A percentile compares a stretch with the other conserved stretches of the same genome.
phyloP scores from a whole-genome alignment of 2,888 invertebrate species.

The Standfussiana lucernea region DNA sequence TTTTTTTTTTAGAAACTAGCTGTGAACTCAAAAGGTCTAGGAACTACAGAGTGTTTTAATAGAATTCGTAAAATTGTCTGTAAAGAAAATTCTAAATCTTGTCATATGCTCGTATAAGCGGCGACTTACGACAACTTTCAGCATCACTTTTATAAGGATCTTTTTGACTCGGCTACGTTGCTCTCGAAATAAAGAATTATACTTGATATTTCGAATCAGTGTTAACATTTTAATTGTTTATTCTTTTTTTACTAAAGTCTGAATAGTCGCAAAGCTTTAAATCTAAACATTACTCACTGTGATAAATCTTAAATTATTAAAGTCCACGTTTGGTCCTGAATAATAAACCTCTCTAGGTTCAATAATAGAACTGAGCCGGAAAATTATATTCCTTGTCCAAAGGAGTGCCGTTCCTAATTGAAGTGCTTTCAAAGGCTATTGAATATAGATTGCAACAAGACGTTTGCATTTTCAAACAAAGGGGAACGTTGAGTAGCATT shows the following conservation, averaged over 20 bases:
- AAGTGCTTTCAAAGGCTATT: conserved; percentile 63
- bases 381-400: conserved; percentile 54
- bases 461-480: conserved; percentile 69
- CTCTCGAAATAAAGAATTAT: background rate
- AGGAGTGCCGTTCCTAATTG: conserved; percentile 62
- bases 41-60: background rate
- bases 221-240: background rate
- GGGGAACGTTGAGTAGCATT: conserved; percentile 63
- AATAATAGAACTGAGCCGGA: conserved; percentile 29
- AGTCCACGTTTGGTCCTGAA: conserved; percentile 23
- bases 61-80: background rate
- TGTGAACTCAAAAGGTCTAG: background rate
- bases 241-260: background rate
- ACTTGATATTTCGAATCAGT: background rate
- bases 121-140: background rate
- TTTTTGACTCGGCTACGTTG: background rate
- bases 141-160: background rate
- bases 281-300: background rate
- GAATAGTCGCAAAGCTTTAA: background rate
- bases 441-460: conserved; percentile 68
- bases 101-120: too few species aligned
- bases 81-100: background rate
- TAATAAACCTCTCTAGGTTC: conserved; percentile 24
- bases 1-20: conserved; percentile 18
- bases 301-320: conserved; percentile 14